phyloP scores from a whole-genome alignment of 2,113 vertebrate species.

The Dasypus novemcinctus region DNA sequence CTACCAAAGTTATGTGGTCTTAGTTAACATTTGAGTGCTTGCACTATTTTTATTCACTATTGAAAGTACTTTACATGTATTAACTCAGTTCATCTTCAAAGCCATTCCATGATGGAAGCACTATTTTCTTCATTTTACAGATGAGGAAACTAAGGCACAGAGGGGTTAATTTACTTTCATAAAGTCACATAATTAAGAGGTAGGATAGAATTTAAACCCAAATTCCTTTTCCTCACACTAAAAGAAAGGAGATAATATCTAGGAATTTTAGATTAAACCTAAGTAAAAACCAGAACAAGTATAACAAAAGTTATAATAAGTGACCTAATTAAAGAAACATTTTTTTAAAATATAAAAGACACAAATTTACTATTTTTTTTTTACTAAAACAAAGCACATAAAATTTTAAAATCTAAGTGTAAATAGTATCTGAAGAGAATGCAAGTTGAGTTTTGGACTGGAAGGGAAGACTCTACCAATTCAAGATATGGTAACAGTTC shows the following conservation, averaged over 20 bases:
- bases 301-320: background rate
- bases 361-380: background rate
- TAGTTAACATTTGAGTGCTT: background rate
- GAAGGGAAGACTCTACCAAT: no score
- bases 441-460: background rate
- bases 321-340: background rate
- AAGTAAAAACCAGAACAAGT: background rate
- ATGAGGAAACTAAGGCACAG: background rate
- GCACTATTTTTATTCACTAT: background rate
- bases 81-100: background rate
- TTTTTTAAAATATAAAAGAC: background rate
- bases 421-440: background rate
- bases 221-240: background rate
- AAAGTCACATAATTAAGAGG: background rate
- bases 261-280: background rate
- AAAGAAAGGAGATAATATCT: background rate
- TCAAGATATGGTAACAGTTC: background rate
- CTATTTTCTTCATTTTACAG: background rate
- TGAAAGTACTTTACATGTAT: background rate
- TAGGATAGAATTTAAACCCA: background rate
- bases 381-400: background rate
- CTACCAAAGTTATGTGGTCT: background rate
- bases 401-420: background rate
- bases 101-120: background rate
- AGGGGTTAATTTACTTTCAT: background rate